Conservation (phyloP, 2,797 vertebrate genomes). For the Acipenser oxyrinchus region DNA sequence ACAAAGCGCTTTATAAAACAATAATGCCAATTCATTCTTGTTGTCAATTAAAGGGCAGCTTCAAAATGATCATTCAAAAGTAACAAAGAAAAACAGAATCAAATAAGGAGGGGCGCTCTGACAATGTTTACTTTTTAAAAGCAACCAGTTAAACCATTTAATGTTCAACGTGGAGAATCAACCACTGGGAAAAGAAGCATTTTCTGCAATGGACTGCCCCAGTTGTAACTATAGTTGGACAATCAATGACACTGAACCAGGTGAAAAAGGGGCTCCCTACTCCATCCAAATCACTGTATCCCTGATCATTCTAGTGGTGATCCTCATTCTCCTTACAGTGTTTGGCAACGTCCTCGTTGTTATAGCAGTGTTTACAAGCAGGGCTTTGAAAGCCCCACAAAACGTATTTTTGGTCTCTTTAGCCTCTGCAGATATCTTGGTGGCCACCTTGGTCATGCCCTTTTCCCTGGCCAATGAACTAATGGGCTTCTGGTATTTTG, state of each 20-base stretch:
- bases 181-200: conserved; percentile 48
- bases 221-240: conserved; percentile 43
- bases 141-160: conserved; percentile 28
- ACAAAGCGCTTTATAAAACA: too few relatives aligned
- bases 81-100: too few relatives aligned
- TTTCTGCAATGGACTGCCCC: conserved; percentile 58
- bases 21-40: too few relatives aligned
- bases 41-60: too few relatives aligned
- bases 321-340: conserved; percentile 85
- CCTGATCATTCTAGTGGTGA: conserved; percentile 75
- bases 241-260: conserved; percentile 63
- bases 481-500: conserved; percentile 96
- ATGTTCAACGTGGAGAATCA: conserved; percentile 65
- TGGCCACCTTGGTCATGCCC: conserved; percentile 93
- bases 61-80: too few relatives aligned
- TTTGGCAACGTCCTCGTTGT: conserved; percentile 93
- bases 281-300: conserved; percentile 66
- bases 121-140: conserved; percentile 4
- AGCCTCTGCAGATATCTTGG: conserved; percentile 90
- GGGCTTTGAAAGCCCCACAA: conserved; percentile 85
- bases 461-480: conserved; percentile 94
- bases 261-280: conserved; percentile 45
- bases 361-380: conserved; percentile 91
- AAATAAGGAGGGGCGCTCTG: too few relatives aligned
- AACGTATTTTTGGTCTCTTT: conserved; percentile 94